These are phyloP conservation scores for Gorsachius magnificus DNA, from an alignment of 2,797 vertebrate species.

Conservation along the genomic window DNA sequence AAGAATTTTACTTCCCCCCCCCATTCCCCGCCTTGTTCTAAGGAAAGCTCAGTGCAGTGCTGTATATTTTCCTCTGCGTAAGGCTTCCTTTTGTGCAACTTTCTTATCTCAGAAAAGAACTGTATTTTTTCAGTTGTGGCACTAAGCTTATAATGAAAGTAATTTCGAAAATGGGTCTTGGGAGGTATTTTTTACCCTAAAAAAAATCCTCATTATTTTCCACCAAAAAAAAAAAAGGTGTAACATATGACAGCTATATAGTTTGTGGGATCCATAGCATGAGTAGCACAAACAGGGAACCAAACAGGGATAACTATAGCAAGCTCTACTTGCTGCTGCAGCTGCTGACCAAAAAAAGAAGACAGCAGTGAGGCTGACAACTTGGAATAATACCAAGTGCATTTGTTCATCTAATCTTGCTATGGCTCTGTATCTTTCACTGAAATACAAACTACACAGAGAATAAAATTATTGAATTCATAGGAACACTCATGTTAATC, in stretches of 20 bases:
- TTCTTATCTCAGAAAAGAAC: neutral
- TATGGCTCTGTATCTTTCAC: neutral
- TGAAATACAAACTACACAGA: neutral
- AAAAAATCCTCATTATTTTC: neutral
- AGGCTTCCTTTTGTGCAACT: neutral
- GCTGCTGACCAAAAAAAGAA: neutral
- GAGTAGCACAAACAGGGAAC: neutral
- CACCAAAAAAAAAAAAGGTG: neutral
- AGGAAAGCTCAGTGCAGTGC: neutral
- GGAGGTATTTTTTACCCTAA: neutral
- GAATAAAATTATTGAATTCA: neutral
- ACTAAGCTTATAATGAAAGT: neutral
- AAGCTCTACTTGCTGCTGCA: neutral
- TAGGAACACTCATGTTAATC: neutral
- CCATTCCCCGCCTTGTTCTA: neutral
- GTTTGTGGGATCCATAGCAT: neutral
- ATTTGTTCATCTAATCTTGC: neutral
- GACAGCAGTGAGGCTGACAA: neutral
- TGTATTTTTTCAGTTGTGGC: neutral
- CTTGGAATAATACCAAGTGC: neutral
- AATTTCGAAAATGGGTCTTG: neutral
- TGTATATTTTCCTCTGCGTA: neutral
- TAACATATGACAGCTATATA: neutral
- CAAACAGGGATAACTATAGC: neutral
- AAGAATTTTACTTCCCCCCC: neutral